Evolutionary conservation across 2,888 invertebrate species (phyloP), one percentile per base, ranked within the genome.

Genomic region (Rhagophthalmus giganteus): DNA sequence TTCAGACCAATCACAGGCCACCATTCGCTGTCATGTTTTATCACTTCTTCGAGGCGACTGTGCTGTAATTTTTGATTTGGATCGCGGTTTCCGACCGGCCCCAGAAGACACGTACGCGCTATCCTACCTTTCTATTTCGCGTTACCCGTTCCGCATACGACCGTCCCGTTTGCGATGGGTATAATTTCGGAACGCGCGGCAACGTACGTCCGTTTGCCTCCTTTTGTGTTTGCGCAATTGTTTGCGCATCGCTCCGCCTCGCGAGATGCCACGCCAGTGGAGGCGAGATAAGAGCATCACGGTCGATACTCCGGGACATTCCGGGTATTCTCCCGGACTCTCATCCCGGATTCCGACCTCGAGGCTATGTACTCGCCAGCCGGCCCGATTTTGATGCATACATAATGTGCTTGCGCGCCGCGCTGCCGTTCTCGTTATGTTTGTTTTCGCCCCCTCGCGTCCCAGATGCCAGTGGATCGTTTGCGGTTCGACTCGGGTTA

Each of bases 11-110:
- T 74, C 71, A 72, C 69, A 66, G 63, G 58, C 63, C 69, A 60
- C 65, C 61, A 66, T 71, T 70, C 67, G 71, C 70, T 74, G 72
- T 74, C 74, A 74, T 74, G 73, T 74, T 74, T 74, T 74, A 71
- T 74, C 74, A 74, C 72, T 73, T 70, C 70, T 68, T 67, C 71
- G 71, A 63, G 68, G 69, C 68, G 69, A 71, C 72, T 70, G 72
- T 68, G 68, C 68, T 61, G 71, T 66, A 68, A 71, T 72, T 72
- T 71, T 71, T 70, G 70, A 70, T 68, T 67, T 61, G 68, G 64
- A 66, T 70, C 70, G 69, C 70, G 67, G 66, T 65, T 54, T 60
- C 59, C 55, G n/a, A 54, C 39, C 52, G 66, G 51, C 42, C 54
- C 56, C 63, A 67, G 62, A 48, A 32, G 25, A 44, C 54, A 55